Base-by-base conservation (phyloP, 2,888 invertebrate genomes). In the Octodonta nipae region DNA sequence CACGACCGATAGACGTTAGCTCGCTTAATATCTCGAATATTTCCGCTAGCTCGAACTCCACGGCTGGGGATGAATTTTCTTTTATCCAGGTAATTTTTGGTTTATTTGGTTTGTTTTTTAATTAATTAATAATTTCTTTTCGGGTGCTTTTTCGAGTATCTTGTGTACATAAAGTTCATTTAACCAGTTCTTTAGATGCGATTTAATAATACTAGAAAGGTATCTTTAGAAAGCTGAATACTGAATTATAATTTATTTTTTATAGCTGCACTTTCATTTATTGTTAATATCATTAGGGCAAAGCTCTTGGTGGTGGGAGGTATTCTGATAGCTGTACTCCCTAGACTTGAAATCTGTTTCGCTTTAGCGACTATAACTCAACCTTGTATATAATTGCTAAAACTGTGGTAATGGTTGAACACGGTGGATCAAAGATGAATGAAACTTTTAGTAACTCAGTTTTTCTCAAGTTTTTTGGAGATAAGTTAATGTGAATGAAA, bases 1-100 rank as follows among this genome's bases (percentile, higher is more conserved):
- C 63, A 44, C 56, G 64, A 44, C 61, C 64, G 13, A 55, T 63
- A 26, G 67, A 66, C 45, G 47, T 54, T 31, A 54, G 50, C 38
- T 49, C 52, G 16, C 41, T 55, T 33, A 51, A 55, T 34, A 42
- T 42, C 32, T 45, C 42, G 32, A 44, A 43, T 34, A 49, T 53
- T 14, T 47, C 56, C 15, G 52, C 54, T 37, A 56, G 55, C 39
- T 56, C 58, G 40, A 45, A 45, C 35, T 44, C 42, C 10, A 50
- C 57, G 31, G 60, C 54, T 40, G 58, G 56, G 37, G 61, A 61
- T 43, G 60, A 61, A 44, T 61, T 58, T 56, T 52, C 61, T 45
- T 60, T 56, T 44, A 54, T 59, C 43, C 58, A 61, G 61, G 61
- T 61, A 61, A 61, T 42, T 46, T 45, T 42, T 34, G 34, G 36